Conservation (phyloP, 2,888 invertebrate genomes). For the Epinotia brunnichana region DNA sequence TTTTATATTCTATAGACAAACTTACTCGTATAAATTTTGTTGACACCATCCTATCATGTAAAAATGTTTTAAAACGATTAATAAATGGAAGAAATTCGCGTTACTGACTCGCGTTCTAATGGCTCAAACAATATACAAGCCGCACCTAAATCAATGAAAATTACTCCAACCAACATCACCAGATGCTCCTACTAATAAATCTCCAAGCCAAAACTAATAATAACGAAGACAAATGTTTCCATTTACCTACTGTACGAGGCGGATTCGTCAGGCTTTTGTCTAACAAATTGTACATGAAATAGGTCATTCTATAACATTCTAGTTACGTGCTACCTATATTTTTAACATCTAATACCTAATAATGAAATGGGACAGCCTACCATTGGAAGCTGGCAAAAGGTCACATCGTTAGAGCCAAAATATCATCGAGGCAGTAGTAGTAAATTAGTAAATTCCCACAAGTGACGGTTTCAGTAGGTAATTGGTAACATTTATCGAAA, state of each 20-base stretch:
- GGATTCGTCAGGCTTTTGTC: slow-evolving; percentile 31
- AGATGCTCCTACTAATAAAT: slow-evolving; percentile 39
- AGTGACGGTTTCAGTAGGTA: neutral
- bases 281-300: slow-evolving; percentile 28
- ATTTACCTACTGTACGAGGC: slow-evolving; percentile 23
- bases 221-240: slow-evolving; percentile 40
- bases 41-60: neutral
- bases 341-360: slow-evolving; percentile 21
- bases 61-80: neutral
- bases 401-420: slow-evolving; percentile 25
- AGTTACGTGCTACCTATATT: slow-evolving; percentile 10
- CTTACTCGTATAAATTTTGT: no score
- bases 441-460: neutral
- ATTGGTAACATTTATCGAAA: neutral
- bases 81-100: neutral
- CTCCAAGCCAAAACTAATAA: slow-evolving; percentile 40
- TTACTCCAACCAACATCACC: slow-evolving; percentile 30
- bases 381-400: slow-evolving; percentile 34
- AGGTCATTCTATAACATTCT: neutral
- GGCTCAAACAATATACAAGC: neutral
- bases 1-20: no score
- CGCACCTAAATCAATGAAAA: slow-evolving; percentile 17
- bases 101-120: neutral
- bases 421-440: slow-evolving; percentile 13
- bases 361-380: slow-evolving; percentile 29